Evolutionary conservation across 2,888 invertebrate genomes (phyloP).

Genomic region (Criorhina ranunculi): DNA sequence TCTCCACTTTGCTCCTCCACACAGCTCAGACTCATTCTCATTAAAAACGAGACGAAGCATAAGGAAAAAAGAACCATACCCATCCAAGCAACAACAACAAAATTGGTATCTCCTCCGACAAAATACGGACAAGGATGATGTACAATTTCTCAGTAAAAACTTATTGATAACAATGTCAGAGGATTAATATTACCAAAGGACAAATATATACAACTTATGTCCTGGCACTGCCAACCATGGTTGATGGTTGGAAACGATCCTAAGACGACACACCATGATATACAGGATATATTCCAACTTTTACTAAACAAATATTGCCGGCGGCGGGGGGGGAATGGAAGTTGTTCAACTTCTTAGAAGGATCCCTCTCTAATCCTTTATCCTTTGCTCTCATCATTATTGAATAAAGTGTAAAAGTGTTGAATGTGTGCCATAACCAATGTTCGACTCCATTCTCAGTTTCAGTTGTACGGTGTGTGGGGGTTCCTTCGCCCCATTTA

Average conservation of each 20-base stretch:
- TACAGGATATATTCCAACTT: slow-evolving; percentile 55
- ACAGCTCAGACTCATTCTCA: slow-evolving; percentile 40
- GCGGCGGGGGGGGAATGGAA: slow-evolving; percentile 55
- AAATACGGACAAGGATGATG: slow-evolving; percentile 56
- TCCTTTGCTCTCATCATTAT: slow-evolving; percentile 53
- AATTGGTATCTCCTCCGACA: background rate
- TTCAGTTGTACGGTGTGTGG: background rate
- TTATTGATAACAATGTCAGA: slow-evolving; percentile 76
- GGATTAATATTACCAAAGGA: slow-evolving; percentile 75
- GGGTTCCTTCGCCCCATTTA: background rate
- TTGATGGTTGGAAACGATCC: slow-evolving; percentile 47
- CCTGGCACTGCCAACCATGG: background rate
- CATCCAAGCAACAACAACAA: slow-evolving; percentile 11
- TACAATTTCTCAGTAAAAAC: slow-evolving; percentile 67
- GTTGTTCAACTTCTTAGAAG: slow-evolving; percentile 50
- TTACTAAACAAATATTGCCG: slow-evolving; percentile 68
- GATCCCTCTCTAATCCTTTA: slow-evolving; percentile 48
- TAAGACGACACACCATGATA: slow-evolving; percentile 57
- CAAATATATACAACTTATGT: slow-evolving; percentile 60
- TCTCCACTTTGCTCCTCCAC: slow-evolving; percentile 19
- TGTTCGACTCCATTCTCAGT: slow-evolving; percentile 31
- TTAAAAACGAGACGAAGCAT: slow-evolving; percentile 30
- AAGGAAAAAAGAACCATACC: slow-evolving; percentile 4
- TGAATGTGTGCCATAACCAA: slow-evolving; percentile 48
- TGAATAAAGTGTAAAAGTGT: slow-evolving; percentile 63